phyloP scores from a whole-genome alignment of 2,797 vertebrate genomes.

The Mormyrops attenuatus region DNA sequence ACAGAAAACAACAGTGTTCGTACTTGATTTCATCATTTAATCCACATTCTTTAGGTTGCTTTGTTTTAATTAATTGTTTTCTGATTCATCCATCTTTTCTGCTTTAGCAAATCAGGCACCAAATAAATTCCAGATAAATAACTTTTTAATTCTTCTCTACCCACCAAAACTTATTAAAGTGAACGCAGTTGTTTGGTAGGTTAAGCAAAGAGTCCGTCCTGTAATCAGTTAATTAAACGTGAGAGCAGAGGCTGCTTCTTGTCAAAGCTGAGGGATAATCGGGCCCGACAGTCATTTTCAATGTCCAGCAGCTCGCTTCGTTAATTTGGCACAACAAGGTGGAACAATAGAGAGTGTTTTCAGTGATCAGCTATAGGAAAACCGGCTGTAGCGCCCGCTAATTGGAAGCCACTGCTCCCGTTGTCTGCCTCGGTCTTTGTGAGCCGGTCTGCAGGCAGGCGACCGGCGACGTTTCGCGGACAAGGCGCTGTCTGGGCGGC shows the following conservation, averaged over 20 bases:
- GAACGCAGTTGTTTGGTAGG: neutral
- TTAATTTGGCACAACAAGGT: constrained; percentile 44
- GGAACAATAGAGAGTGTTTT: constrained; percentile 37
- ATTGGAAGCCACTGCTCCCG: constrained; percentile 33
- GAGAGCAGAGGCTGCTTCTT: neutral
- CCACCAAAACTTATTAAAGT: neutral
- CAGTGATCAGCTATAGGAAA: constrained; percentile 25
- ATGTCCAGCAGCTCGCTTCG: constrained; percentile 30
- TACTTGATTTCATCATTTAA: neutral
- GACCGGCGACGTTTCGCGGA: constrained; percentile 44
- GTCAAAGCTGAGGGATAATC: constrained; percentile 21
- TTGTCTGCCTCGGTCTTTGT: constrained; percentile 33
- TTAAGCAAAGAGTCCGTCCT: neutral
- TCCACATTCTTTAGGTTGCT: neutral
- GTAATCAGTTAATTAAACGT: neutral
- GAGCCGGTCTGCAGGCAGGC: constrained; percentile 33
- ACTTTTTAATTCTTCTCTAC: neutral
- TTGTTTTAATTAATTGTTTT: neutral
- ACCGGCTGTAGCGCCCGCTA: constrained; percentile 24
- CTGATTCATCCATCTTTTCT: neutral
- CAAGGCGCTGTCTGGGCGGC: constrained; percentile 45
- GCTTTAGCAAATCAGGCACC: neutral
- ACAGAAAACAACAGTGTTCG: neutral
- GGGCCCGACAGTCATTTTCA: constrained; percentile 40
- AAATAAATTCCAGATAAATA: neutral